Evolutionary conservation across 2,888 invertebrate genomes (phyloP), one percentile per base, ranked within the genome.

Genomic region (Clunio marinus): DNA sequence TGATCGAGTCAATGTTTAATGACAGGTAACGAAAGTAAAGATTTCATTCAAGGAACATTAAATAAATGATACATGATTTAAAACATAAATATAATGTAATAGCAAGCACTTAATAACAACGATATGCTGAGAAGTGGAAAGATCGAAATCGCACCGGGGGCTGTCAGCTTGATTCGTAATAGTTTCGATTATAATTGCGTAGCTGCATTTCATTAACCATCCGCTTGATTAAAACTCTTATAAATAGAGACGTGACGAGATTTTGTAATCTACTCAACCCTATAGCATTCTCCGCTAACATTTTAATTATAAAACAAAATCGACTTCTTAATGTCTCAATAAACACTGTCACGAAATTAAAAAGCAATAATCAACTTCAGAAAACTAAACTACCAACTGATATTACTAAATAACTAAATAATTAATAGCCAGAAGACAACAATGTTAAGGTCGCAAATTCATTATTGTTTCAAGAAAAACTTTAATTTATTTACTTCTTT

Each of bases 161-260:
- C 10, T 22, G 51, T 51, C 51, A 51, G 22, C 22, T 13, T 17
- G 20, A 22, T 8, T 7, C 17, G 51, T n/a, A 13, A 22, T 51
- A 7, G 8, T 17, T n/a, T n/a, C n/a, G n/a, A 2, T 51, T 51
- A 51, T 51, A 51, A 51, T 51, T 22, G 22, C 10, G 41, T 15
- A 41, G 32, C n/a, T 41, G n/a, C 15, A 13, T 51, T 51, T 51
- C 51, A 51, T 51, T 51, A 51, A 51, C 51, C n/a, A n/a, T n/a
- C n/a, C n/a, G n/a, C n/a, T n/a, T n/a, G n/a, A n/a, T n/a, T n/a
- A n/a, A 4, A 51, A 13, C 2, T 51, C 51, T n/a, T n/a, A n/a
- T n/a, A n/a, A n/a, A 17, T 17, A 20, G 51, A 51, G 51, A 51
- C 51, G 51, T 51, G 51, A 51, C 4, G 10, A 17, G 51, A 51